phyloP scores from a whole-genome alignment of 2,797 vertebrate species.

The Cryptoprocta ferox region DNA sequence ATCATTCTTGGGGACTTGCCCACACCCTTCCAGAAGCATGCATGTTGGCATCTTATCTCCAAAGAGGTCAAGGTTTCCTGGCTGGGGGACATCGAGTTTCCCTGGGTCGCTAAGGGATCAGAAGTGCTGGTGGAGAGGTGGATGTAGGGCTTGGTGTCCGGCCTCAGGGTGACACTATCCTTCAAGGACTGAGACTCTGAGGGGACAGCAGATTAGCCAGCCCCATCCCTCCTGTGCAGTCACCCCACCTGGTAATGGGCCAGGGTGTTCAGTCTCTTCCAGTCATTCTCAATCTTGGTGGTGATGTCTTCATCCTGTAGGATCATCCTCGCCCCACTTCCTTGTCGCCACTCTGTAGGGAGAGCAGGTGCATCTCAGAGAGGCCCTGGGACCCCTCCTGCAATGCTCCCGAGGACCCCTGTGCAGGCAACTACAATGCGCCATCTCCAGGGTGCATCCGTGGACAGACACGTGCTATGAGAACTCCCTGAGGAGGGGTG shows the following conservation, averaged over 20 bases:
- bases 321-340: slow-evolving; percentile 94
- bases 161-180: background rate
- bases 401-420: background rate
- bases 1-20: background rate
- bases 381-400: background rate
- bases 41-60: background rate
- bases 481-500: accelerated
- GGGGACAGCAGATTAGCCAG: background rate
- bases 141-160: background rate
- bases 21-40: accelerated
- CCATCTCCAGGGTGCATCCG: background rate
- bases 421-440: accelerated
- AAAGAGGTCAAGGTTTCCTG: background rate
- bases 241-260: slow-evolving; percentile 91
- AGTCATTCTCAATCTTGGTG: slow-evolving; percentile 98
- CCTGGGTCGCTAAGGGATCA: background rate
- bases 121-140: background rate
- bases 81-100: background rate
- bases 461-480: background rate
- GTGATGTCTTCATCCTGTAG: slow-evolving; percentile 97
- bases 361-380: background rate
- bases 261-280: slow-evolving; percentile 98
- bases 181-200: no score
- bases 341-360: slow-evolving; percentile 95
- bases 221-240: accelerated